Base-by-base conservation (phyloP, 2,888 invertebrate species). In the Oscheius sp. region DNA sequence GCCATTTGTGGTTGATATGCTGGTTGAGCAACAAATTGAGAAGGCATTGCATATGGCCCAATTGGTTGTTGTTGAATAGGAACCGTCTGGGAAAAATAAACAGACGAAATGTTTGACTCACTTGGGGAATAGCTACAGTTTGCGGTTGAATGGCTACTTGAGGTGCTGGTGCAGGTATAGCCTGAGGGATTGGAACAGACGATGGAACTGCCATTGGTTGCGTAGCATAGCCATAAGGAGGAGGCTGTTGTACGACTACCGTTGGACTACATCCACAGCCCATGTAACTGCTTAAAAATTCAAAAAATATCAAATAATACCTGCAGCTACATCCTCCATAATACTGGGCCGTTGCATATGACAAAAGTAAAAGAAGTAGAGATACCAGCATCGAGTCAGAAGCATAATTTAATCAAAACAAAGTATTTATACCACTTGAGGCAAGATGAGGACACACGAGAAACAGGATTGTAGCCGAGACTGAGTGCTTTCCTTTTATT, bases 401-500 rank as follows among this genome's bases (percentile, higher is more conserved):
- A 37, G 37, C 37, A 37, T 37, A 10, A 25, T 4, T 23, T 23
- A 48, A 3, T 48, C 25, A 15, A 23, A n/a, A 6, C 23, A 48
- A 48, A 23, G 17, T n/a, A 25, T 25, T 23, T 23, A 48, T 15
- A 48, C 20, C 48, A 48, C 15, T n/a, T 42, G 23, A 48, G 25
- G 48, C 25, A 17, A 48, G 3, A 48, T 48, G 20, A 15, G 23
- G 20, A 48, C 3, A 23, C 20, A 12, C 17, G 17, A 48, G 23
- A 48, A n/a, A 48, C 48, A 48, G 48, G 48, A 48, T 25, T 23
- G 48, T 17, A 23, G 48, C 48, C 48, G 48, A 48, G 48, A 48
- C 48, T 48, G 20, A 48, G 48, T 48, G 48, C 8, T 10, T 37
- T 37, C 8, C 8, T 37, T 8, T 37, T 15, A 37, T 10, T 37